A percentile compares a stretch with the other conserved stretches of the same genome.
Evolutionary conservation across 2,797 vertebrate genomes (phyloP).

Genomic region (Anolis apletophallus): DNA sequence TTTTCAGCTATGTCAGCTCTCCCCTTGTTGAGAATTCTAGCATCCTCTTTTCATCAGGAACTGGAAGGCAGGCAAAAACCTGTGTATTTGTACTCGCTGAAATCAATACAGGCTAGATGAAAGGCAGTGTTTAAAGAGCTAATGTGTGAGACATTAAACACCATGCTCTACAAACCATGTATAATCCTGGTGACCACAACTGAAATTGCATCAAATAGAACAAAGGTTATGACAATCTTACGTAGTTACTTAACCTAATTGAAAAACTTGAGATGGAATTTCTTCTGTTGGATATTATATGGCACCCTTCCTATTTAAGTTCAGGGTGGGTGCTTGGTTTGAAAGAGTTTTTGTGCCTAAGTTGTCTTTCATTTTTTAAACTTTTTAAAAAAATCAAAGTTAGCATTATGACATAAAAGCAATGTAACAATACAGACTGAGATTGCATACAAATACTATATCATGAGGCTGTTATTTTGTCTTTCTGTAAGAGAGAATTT

Average conservation of each 20-base stretch:
- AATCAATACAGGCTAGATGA: constrained; percentile 56
- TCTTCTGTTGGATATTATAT: not conserved
- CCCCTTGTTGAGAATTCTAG: constrained; percentile 56
- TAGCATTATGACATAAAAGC: no score
- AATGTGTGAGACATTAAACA: constrained; percentile 70
- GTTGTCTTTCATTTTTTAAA: no score
- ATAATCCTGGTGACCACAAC: constrained; percentile 51
- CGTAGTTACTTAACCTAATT: constrained; percentile 51
- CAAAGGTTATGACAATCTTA: constrained; percentile 52
- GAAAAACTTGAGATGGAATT: constrained; percentile 55
- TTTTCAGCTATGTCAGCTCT: constrained; percentile 51
- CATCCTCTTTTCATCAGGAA: constrained; percentile 63
- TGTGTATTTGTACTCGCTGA: constrained; percentile 37
- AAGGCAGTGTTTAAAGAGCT: constrained; percentile 64
- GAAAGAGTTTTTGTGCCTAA: not conserved
- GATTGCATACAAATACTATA: no score
- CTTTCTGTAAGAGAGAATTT: no score
- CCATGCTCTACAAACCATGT: constrained; percentile 57
- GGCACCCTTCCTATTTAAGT: not conserved
- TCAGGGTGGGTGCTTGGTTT: not conserved
- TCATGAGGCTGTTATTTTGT: no score
- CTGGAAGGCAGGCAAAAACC: constrained; percentile 41
- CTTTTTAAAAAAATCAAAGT: no score
- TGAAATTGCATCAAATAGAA: constrained; percentile 55
- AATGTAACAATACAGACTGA: no score